Evolutionary conservation across 1,140 invertebrate genomes (phyloP), one percentile per base, ranked within the genome.

Genomic region (Lepidurus arcticus): DNA sequence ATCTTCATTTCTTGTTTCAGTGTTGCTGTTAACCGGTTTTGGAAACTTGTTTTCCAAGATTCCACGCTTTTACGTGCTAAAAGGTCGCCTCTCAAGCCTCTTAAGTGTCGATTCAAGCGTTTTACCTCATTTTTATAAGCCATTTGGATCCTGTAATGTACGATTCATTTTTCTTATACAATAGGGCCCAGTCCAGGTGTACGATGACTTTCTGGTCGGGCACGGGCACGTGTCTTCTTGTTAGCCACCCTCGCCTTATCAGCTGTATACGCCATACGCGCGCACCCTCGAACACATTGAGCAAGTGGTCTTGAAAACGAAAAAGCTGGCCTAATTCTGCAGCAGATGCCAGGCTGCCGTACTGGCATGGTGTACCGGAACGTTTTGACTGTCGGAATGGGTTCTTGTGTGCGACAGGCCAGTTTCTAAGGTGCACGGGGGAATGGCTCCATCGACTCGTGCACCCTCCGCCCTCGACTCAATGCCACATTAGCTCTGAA

Each of bases 401-500:
- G 53, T 65, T 0, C 53, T 65, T 21, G 16, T 65, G 45, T 21
- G 53, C 4, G 34, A 65, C 53, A 65, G 21, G 16, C 53, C 21
- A 65, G 53, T 21, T 65, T 65, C 6, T 7, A 65, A 65, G 53
- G 53, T 65, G 53, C 53, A 65, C 7, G 53, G 9, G 21, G 16
- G 45, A 16, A 47, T n/a, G n/a, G 53, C 53, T 65, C 21, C 21
- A 65, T 34, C 34, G 34, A 21, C 53, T 65, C 53, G 53, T 65
- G 53, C 53, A 65, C 53, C 53, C 53, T n/a, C 53, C 53, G 8
- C 53, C 53, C 53, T 21, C 53, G 53, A 65, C 53, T 65, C 53
- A 65, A 65, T 65, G 53, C 53, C 53, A 21, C 53, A 65, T 65
- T 65, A 65, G n/a, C 53, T 65, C 53, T 65, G 53, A 65, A 65